Percentiles rank a stretch among this genome's conserved stretches.
These are phyloP conservation scores for Hyla sarda DNA, from an alignment of 2,113 vertebrate species.

Conservation along the genomic window DNA sequence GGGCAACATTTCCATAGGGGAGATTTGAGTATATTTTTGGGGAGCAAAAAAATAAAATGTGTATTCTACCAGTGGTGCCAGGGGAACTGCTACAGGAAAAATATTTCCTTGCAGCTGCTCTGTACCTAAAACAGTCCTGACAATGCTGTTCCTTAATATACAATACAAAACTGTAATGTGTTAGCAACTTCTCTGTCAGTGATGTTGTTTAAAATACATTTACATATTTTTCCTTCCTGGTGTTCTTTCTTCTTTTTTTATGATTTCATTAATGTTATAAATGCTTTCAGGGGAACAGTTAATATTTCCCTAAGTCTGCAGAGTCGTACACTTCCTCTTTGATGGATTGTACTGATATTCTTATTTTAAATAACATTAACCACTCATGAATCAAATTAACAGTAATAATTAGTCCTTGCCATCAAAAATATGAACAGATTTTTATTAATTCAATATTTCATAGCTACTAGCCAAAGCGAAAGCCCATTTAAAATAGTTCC, in stretches of 20 bases:
- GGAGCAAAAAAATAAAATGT: background rate
- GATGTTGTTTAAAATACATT: background rate
- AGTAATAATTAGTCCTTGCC: constrained; percentile 11
- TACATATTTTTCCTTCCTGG: background rate
- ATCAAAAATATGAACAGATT: background rate
- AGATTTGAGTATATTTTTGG: background rate
- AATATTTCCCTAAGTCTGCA: background rate
- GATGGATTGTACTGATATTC: background rate
- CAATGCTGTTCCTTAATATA: background rate
- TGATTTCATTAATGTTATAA: constrained; percentile 9
- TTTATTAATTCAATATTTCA: constrained; percentile 33
- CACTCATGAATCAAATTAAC: constrained; percentile 5
- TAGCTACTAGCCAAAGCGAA: background rate
- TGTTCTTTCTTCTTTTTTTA: background rate
- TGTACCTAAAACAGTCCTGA: background rate
- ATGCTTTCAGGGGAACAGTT: background rate
- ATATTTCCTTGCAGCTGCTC: background rate
- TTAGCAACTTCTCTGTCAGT: background rate
- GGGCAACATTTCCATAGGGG: background rate
- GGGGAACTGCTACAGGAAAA: background rate
- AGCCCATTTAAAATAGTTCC: background rate
- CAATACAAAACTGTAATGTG: background rate
- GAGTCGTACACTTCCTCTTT: background rate
- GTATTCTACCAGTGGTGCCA: background rate
- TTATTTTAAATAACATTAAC: constrained; percentile 20